phyloP scores from a whole-genome alignment of 1,140 invertebrate genomes.

The Phymastichus coffea region DNA sequence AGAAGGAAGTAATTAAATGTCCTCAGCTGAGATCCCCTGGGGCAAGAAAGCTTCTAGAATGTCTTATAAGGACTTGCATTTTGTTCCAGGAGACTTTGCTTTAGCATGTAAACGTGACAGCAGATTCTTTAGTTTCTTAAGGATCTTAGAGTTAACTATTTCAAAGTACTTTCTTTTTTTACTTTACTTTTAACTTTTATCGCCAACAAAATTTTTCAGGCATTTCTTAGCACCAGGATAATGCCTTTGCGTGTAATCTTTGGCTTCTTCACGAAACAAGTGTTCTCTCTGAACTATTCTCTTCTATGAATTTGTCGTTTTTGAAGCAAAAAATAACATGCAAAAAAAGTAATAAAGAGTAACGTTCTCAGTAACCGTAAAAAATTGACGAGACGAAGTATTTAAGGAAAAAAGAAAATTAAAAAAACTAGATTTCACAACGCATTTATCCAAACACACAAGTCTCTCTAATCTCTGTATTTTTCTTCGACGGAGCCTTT shows the following conservation, averaged over 20 bases:
- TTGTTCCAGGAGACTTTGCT: constrained; percentile 18
- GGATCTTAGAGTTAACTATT: not conserved
- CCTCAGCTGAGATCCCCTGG: constrained; percentile 18
- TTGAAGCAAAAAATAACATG: constrained; percentile 8
- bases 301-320: constrained; percentile 19
- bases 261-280: constrained; percentile 20
- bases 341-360: constrained; percentile 14
- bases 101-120: not conserved
- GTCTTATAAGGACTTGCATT: constrained; percentile 9
- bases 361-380: not conserved
- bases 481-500: constrained; percentile 42
- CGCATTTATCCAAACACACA: constrained; percentile 18
- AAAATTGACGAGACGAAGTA: not conserved
- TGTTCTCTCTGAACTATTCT: not conserved
- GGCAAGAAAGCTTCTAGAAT: constrained; percentile 17
- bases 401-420: constrained; percentile 1
- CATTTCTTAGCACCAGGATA: constrained; percentile 19
- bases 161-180: too few species aligned
- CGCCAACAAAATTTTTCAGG: constrained; percentile 12
- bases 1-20: constrained; percentile 11
- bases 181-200: too few species aligned
- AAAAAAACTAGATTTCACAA: constrained; percentile 13
- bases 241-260: constrained; percentile 26
- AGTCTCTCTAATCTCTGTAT: constrained; percentile 33
- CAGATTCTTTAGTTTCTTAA: constrained; percentile 6